These are phyloP conservation scores for Acanthopleura granulata DNA, from an alignment of 2,888 invertebrate species.

Conservation along the genomic window DNA sequence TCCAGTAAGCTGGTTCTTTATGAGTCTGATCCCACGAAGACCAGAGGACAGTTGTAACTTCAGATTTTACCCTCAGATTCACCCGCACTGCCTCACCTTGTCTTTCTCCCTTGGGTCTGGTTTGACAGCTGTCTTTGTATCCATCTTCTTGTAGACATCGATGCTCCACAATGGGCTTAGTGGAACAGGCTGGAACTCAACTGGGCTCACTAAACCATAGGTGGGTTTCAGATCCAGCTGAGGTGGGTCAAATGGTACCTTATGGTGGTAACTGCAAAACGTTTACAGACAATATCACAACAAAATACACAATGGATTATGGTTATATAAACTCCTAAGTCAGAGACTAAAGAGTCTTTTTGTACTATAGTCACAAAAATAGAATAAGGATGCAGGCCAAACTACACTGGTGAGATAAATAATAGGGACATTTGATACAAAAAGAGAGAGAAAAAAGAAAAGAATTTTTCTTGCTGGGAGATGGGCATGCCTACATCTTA, in stretches of 20 bases:
- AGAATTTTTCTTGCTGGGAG: too few relatives aligned
- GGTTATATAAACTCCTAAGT: too few relatives aligned
- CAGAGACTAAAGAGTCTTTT: too few relatives aligned
- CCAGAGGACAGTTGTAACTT: slow-evolving; percentile 28
- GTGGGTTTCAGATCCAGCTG: slow-evolving; percentile 76
- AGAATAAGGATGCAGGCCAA: too few relatives aligned
- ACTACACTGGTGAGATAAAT: too few relatives aligned
- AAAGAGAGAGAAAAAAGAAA: too few relatives aligned
- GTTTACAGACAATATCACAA: neutral
- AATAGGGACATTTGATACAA: too few relatives aligned
- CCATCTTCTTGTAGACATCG: slow-evolving; percentile 66
- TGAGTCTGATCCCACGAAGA: slow-evolving; percentile 32
- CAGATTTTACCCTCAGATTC: too few relatives aligned
- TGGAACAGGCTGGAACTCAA: slow-evolving; percentile 73
- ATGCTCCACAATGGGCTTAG: slow-evolving; percentile 73
- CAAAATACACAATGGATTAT: too few relatives aligned
- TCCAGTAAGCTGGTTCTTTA: neutral
- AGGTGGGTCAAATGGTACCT: slow-evolving; percentile 74
- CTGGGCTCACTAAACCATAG: slow-evolving; percentile 76
- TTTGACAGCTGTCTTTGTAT: slow-evolving; percentile 49
- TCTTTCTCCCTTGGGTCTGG: slow-evolving; percentile 34
- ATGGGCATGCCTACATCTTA: too few relatives aligned
- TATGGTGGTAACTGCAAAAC: slow-evolving; percentile 75
- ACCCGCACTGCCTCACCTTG: slow-evolving; percentile 22
- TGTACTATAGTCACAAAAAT: too few relatives aligned